phyloP scores from a whole-genome alignment of 2,113 vertebrate species.

The Hemiscyllium ocellatum region DNA sequence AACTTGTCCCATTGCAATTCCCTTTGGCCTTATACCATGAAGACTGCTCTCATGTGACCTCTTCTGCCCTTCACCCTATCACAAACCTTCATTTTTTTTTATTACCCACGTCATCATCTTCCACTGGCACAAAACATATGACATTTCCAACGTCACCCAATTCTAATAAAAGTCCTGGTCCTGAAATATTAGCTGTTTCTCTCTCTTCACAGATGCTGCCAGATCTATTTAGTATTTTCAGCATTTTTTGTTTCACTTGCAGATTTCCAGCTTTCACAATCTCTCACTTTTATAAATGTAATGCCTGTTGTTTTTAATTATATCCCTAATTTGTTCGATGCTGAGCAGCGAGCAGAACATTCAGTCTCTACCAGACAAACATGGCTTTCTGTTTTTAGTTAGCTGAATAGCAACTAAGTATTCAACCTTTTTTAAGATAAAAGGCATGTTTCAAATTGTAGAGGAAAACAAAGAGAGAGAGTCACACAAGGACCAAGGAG shows the following conservation, averaged over 20 bases:
- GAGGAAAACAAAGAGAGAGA: not conserved
- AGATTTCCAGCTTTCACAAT: not conserved
- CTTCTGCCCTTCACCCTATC: not conserved
- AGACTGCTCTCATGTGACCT: not conserved
- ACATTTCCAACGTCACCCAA: not conserved
- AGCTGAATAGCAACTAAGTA: not conserved
- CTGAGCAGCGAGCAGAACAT: not conserved
- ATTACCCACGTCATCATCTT: not conserved
- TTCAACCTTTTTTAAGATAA: not conserved
- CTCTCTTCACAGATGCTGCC: not conserved
- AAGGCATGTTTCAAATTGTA: not conserved
- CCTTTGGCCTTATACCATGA: not conserved
- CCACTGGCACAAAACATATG: not conserved
- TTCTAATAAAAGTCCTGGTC: not conserved
- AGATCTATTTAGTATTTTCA: too few relatives aligned
- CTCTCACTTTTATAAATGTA: not conserved
- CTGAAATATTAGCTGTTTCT: not conserved
- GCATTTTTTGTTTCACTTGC: not conserved
- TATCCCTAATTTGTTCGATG: not conserved
- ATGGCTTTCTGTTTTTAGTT: not conserved
- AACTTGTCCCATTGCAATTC: not conserved
- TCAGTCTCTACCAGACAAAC: not conserved
- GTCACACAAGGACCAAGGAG: not conserved
- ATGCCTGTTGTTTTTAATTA: not conserved
- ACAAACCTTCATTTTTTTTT: not conserved